A percentile compares a stretch with the other conserved stretches of the same genome.
Evolutionary conservation across 2,113 vertebrate species (phyloP).

Genomic region (Catharus minimus): DNA sequence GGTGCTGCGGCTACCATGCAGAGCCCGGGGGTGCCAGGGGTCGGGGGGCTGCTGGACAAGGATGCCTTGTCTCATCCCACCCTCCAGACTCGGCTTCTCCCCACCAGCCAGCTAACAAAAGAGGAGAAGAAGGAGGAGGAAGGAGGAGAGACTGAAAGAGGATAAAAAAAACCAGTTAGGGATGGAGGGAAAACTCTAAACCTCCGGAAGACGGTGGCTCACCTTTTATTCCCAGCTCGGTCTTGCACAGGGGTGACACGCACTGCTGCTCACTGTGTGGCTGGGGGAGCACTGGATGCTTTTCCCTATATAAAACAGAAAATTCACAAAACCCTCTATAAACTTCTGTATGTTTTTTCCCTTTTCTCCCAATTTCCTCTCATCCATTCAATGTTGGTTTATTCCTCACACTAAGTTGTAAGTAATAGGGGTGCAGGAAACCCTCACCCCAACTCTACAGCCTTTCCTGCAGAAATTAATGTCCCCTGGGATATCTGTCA

Average conservation of each 20-base stretch:
- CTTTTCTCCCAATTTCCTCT: not conserved
- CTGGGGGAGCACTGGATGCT: not conserved
- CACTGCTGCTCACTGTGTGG: not conserved
- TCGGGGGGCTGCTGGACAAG: not conserved
- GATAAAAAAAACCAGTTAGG: conserved; percentile 3
- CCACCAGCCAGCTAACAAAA: not conserved
- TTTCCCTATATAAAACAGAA: not conserved
- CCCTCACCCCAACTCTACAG: not conserved
- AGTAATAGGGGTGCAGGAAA: not conserved
- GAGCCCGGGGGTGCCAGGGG: not conserved
- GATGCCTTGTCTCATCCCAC: conserved; percentile 28
- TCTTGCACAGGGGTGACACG: not conserved
- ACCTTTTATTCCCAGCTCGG: conserved; percentile 16
- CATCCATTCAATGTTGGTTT: not conserved
- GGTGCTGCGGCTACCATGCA: not conserved
- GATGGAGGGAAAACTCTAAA: conserved; percentile 53
- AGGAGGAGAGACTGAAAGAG: conserved; percentile 1
- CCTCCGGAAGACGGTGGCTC: not conserved
- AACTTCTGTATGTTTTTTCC: not conserved
- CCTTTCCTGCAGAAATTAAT: not conserved
- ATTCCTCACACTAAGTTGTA: not conserved
- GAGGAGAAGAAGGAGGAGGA: conserved; percentile 7
- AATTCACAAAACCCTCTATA: fast-evolving
- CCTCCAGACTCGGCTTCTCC: not conserved
- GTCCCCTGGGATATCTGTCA: not conserved